phyloP scores from a whole-genome alignment of 1,140 invertebrate genomes.

The Eupristina koningsbergeri region DNA sequence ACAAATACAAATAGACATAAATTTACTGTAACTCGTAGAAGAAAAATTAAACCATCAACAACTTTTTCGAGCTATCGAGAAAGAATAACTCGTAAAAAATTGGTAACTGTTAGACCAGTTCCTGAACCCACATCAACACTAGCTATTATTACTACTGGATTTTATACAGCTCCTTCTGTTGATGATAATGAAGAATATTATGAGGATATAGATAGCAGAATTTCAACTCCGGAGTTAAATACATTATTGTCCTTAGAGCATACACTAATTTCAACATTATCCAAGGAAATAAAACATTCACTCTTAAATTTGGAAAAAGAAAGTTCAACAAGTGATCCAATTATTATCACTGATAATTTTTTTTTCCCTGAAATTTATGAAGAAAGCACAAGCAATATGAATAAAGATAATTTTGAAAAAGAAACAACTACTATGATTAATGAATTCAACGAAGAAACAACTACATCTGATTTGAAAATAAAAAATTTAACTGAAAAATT shows the following conservation, averaged over 20 bases:
- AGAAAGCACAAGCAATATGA: conserved; percentile 37
- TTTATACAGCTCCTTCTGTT: conserved; percentile 62
- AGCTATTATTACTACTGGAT: conserved; percentile 70
- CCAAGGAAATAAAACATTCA: neutral
- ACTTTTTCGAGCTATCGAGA: conserved; percentile 49
- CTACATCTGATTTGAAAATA: neutral
- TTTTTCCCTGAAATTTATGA: conserved; percentile 62
- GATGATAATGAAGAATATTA: conserved; percentile 59
- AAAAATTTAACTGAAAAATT: neutral
- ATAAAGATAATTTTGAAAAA: conserved; percentile 57
- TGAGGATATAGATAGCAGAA: conserved; percentile 45
- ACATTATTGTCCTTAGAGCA: neutral
- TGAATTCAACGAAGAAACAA: conserved; percentile 22
- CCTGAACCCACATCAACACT: conserved; percentile 61
- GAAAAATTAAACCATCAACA: conserved; percentile 62
- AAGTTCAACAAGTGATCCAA: conserved; percentile 53
- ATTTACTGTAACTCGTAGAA: conserved; percentile 67
- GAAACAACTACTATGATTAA: conserved; percentile 55
- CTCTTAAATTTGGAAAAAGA: conserved; percentile 5
- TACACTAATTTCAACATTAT: neutral
- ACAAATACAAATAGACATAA: conserved; percentile 60
- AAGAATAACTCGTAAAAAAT: conserved; percentile 67
- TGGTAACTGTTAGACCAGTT: conserved; percentile 66
- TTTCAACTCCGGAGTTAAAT: conserved; percentile 27
- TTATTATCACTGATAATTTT: conserved; percentile 72